phyloP scores from a whole-genome alignment of 2,888 invertebrate genomes.

The Cerastis leucographa region DNA sequence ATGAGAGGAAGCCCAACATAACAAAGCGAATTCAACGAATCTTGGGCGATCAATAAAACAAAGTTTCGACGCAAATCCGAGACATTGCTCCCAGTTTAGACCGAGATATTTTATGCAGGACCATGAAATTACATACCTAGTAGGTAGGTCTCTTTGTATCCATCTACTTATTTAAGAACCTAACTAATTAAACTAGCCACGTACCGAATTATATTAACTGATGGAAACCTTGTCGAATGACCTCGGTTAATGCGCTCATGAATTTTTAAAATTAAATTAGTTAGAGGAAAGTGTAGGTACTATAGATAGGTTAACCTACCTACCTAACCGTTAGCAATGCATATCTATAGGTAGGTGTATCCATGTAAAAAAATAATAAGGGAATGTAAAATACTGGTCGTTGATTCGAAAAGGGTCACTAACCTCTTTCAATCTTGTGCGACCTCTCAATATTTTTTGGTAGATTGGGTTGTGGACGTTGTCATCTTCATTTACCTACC shows the following conservation, averaged over 20 bases:
- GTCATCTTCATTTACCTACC: background rate
- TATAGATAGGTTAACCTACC: background rate
- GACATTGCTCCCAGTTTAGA: slow-evolving; percentile 1
- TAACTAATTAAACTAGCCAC: background rate
- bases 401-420: slow-evolving; percentile 22
- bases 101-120: background rate
- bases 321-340: background rate
- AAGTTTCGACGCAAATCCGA: slow-evolving; percentile 40
- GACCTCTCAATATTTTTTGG: background rate
- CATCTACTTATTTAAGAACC: background rate
- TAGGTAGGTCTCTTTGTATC: too few relatives aligned
- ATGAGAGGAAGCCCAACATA: slow-evolving; percentile 64
- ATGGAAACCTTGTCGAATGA: slow-evolving; percentile 7
- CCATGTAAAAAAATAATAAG: too few relatives aligned
- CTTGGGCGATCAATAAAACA: slow-evolving; percentile 62
- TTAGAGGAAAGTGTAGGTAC: background rate
- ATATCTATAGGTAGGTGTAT: background rate
- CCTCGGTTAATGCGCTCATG: background rate
- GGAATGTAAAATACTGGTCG: slow-evolving; percentile 6
- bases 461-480: background rate
- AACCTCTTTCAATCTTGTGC: slow-evolving; percentile 17
- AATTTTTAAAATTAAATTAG: background rate
- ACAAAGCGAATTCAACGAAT: slow-evolving; percentile 65
- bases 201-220: background rate
- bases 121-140: background rate